Evolutionary conservation across 2,888 invertebrate genomes (phyloP).

Genomic region (Agriotes lineatus): DNA sequence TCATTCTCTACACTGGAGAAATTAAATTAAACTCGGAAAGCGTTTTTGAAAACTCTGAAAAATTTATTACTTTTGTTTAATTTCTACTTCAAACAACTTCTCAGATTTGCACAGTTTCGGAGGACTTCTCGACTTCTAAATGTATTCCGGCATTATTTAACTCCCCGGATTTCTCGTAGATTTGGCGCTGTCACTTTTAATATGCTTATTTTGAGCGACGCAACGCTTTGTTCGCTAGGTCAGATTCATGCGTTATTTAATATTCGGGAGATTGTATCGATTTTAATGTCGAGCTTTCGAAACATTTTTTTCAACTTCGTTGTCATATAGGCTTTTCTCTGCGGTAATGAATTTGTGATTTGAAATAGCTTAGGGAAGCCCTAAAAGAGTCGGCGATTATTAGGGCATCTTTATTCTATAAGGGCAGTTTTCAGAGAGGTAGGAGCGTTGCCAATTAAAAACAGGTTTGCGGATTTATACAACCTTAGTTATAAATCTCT

Average conservation of each 20-base stretch:
- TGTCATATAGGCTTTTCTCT: no score
- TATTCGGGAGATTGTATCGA: background rate
- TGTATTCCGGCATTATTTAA: background rate
- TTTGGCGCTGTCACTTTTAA: conserved; percentile 1
- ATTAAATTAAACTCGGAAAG: background rate
- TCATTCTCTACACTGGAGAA: background rate
- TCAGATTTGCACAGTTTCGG: background rate
- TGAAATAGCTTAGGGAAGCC: no score
- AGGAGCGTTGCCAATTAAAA: no score
- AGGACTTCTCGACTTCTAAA: background rate
- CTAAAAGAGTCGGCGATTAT: no score
- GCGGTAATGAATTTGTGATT: no score
- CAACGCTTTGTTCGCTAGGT: background rate
- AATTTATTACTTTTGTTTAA: conserved; percentile 3
- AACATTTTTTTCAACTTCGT: no score
- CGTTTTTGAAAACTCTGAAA: conserved; percentile 2
- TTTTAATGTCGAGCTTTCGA: background rate
- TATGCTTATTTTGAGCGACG: conserved; percentile 1
- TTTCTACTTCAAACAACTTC: background rate
- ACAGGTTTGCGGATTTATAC: no score
- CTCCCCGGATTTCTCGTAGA: background rate
- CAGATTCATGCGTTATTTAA: background rate
- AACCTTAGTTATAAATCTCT: no score
- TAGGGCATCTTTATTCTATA: no score
- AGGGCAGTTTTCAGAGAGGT: no score